Evolutionary conservation across 1,140 invertebrate genomes (phyloP).

Genomic region (Colletes latitarsis): DNA sequence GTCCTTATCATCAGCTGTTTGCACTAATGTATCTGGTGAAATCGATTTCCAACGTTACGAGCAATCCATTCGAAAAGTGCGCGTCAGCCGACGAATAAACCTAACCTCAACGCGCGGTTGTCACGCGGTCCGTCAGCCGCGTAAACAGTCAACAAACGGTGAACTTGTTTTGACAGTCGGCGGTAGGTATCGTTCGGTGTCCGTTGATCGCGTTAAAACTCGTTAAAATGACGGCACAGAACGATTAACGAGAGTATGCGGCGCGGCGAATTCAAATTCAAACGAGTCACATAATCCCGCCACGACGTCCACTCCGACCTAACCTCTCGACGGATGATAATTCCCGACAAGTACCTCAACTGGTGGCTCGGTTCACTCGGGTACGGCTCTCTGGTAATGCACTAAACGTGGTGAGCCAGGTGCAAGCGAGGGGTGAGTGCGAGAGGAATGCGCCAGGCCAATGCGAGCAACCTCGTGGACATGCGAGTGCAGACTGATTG

Average conservation of each 20-base stretch:
- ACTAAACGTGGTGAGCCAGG: slow-evolving; percentile 68
- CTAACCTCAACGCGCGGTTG: slow-evolving; percentile 69
- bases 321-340: slow-evolving; percentile 68
- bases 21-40: slow-evolving; percentile 27
- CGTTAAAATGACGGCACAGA: not conserved
- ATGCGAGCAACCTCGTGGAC: slow-evolving; percentile 78
- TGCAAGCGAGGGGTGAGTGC: slow-evolving; percentile 61
- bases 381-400: slow-evolving; percentile 44
- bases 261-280: slow-evolving; percentile 64
- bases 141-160: not conserved
- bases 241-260: not conserved
- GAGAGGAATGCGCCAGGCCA: slow-evolving; percentile 73
- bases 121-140: slow-evolving; percentile 9
- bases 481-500: slow-evolving; percentile 80
- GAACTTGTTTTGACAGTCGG: slow-evolving; percentile 18
- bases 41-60: slow-evolving; percentile 23
- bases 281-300: slow-evolving; percentile 61
- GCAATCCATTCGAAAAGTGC: slow-evolving; percentile 62
- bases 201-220: not conserved
- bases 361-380: slow-evolving; percentile 58
- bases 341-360: slow-evolving; percentile 64
- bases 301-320: slow-evolving; percentile 70
- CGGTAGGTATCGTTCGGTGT: too few relatives aligned
- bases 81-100: slow-evolving; percentile 58
- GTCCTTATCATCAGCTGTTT: slow-evolving; percentile 44